phyloP scores from a whole-genome alignment of 2,797 vertebrate species.

The Harpagifer antarcticus region DNA sequence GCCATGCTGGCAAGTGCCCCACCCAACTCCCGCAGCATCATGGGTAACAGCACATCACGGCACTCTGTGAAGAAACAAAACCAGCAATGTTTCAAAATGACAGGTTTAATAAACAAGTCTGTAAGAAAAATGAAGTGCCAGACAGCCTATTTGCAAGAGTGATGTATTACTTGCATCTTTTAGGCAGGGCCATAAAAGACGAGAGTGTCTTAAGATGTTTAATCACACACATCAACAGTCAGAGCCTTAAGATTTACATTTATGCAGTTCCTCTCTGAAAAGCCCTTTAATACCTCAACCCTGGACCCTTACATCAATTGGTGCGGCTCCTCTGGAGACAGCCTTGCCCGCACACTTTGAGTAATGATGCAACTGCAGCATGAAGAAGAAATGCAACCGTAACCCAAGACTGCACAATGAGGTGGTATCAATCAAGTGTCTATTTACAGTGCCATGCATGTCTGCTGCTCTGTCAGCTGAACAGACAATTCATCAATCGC shows the following conservation, averaged over 20 bases:
- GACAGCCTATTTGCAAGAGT: not conserved
- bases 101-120: slow-evolving; percentile 61
- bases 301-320: slow-evolving; percentile 31
- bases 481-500: slow-evolving; percentile 64
- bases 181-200: not conserved
- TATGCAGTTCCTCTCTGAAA: slow-evolving; percentile 21
- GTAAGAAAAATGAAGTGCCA: slow-evolving; percentile 2
- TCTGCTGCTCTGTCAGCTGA: slow-evolving; percentile 48
- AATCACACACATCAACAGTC: slow-evolving; percentile 30
- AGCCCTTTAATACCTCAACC: slow-evolving; percentile 27
- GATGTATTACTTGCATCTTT: slow-evolving; percentile 25
- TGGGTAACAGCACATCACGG: slow-evolving; percentile 94
- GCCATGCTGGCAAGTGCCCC: slow-evolving; percentile 84
- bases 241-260: slow-evolving; percentile 29
- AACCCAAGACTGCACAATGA: slow-evolving; percentile 35
- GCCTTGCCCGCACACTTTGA: slow-evolving; percentile 51
- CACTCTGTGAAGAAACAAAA: slow-evolving; percentile 85
- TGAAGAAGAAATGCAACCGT: slow-evolving; percentile 52
- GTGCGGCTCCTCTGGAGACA: slow-evolving; percentile 48
- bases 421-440: slow-evolving; percentile 62
- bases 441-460: slow-evolving; percentile 54
- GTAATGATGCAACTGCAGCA: slow-evolving; percentile 55
- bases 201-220: slow-evolving; percentile 7
- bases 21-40: slow-evolving; percentile 94
- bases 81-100: slow-evolving; percentile 73